These are phyloP conservation scores for Oenanthe oenanthe DNA, from an alignment of 2,113 vertebrate genomes.

Conservation along the genomic window DNA sequence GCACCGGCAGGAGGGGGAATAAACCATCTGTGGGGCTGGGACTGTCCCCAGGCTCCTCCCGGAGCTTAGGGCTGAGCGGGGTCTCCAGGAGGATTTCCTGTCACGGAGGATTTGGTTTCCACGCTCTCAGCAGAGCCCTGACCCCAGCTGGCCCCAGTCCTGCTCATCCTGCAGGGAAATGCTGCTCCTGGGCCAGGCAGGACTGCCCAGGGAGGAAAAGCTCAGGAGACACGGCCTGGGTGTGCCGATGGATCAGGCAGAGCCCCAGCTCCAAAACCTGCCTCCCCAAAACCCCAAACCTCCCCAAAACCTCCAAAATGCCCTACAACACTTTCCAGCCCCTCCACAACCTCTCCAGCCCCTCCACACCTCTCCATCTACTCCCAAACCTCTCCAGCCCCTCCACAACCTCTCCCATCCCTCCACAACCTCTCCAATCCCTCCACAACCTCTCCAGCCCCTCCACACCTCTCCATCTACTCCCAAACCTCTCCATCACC, in stretches of 20 bases:
- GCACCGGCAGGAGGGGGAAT: neutral
- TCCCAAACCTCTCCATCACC: too few relatives aligned
- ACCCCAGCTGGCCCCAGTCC: rapidly evolving
- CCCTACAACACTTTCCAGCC: neutral
- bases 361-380: too few relatives aligned
- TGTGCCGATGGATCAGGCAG: rapidly evolving
- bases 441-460: too few relatives aligned
- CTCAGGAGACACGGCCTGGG: neutral
- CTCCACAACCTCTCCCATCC: too few relatives aligned
- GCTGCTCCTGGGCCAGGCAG: rapidly evolving
- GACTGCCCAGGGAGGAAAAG: neutral
- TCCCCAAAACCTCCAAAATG: neutral
- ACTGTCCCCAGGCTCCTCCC: neutral
- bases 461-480: too few relatives aligned
- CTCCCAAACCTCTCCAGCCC: too few relatives aligned
- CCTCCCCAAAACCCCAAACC: neutral
- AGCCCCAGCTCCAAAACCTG: neutral
- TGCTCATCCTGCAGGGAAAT: rapidly evolving
- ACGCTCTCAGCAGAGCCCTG: rapidly evolving
- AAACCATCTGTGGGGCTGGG: neutral
- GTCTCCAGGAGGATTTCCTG: neutral
- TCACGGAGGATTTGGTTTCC: neutral
- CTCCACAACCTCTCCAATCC: neutral
- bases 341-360: neutral
- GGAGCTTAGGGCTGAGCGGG: neutral